These are phyloP conservation scores for Mobula birostris DNA, from an alignment of 2,113 vertebrate genomes.

Conservation along the genomic window DNA sequence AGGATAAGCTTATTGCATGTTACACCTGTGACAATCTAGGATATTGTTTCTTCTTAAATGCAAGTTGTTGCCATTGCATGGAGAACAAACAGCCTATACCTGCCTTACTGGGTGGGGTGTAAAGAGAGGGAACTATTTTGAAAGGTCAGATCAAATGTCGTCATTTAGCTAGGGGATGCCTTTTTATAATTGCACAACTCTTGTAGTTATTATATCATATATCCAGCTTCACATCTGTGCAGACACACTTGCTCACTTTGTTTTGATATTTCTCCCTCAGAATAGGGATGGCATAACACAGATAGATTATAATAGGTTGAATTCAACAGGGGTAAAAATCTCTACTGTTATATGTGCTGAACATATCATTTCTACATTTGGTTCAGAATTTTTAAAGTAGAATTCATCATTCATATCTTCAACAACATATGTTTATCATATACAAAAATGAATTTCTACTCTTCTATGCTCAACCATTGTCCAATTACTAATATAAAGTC, in stretches of 20 bases:
- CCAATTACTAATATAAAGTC: neutral
- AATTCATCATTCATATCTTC: too few species aligned
- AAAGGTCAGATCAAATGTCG: neutral
- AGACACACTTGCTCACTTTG: neutral
- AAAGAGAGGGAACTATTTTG: neutral
- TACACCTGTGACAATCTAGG: neutral
- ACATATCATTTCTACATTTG: too few species aligned
- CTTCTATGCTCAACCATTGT: neutral
- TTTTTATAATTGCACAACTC: neutral
- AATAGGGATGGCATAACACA: neutral
- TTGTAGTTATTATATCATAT: neutral
- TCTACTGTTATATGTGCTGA: too few species aligned
- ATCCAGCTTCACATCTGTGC: neutral
- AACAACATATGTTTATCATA: too few species aligned
- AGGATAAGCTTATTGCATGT: neutral
- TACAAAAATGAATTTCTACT: too few species aligned
- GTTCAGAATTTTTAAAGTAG: too few species aligned
- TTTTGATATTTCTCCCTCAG: neutral
- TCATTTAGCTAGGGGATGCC: neutral
- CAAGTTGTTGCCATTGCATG: neutral
- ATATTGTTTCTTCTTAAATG: neutral
- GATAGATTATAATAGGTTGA: neutral
- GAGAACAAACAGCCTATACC: neutral
- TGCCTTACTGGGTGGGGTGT: neutral
- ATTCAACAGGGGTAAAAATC: too few species aligned